Evolutionary conservation across 2,888 invertebrate species (phyloP).

Genomic region (Melanotus villosus): DNA sequence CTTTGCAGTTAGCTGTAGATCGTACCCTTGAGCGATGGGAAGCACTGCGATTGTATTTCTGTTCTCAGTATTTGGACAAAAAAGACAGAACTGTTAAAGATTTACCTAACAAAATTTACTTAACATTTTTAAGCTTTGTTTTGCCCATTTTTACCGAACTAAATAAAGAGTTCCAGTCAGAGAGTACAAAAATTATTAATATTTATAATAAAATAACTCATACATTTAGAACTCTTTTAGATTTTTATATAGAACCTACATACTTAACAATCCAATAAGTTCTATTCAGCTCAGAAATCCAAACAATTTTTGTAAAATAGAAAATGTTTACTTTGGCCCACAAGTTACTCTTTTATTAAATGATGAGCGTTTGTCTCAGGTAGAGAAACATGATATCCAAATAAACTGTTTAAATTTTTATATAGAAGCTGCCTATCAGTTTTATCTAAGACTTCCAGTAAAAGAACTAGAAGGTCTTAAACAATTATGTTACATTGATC

Average conservation of each 20-base stretch:
- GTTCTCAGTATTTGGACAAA: neutral
- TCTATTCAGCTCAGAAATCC: neutral
- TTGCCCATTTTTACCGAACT: neutral
- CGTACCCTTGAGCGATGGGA: conserved; percentile 7
- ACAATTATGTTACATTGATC: neutral
- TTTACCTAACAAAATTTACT: neutral
- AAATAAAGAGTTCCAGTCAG: neutral
- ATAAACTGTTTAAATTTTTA: neutral
- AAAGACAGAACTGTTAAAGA: neutral
- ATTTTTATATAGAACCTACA: neutral
- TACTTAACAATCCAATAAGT: neutral
- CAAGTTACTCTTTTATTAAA: neutral
- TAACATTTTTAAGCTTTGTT: neutral
- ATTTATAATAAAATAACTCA: neutral
- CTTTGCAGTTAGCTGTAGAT: neutral
- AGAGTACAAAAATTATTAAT: neutral
- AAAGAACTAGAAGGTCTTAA: neutral
- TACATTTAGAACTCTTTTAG: neutral
- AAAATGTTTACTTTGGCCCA: neutral
- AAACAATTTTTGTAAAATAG: neutral
- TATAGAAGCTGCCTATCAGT: neutral
- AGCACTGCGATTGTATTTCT: neutral
- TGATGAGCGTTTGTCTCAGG: neutral
- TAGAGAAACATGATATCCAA: neutral
- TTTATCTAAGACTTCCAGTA: neutral